Evolutionary conservation across 2,888 invertebrate genomes (phyloP).

Genomic region (Prionchulus punctatus): DNA sequence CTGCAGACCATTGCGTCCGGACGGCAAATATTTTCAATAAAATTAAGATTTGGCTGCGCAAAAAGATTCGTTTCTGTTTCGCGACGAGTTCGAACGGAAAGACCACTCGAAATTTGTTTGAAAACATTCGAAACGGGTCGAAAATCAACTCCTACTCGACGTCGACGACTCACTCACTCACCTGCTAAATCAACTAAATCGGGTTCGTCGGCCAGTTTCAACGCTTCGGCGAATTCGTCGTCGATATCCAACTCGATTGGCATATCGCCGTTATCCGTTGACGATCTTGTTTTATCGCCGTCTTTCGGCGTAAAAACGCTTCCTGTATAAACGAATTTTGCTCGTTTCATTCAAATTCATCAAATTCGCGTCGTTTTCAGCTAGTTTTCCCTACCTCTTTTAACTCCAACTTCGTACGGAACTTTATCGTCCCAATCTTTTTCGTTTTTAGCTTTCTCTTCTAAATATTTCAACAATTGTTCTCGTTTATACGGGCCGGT

Average conservation of each 20-base stretch:
- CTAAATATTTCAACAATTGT: conserved; percentile 83
- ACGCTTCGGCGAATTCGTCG: conserved; percentile 80
- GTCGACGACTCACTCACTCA: conserved; percentile 42
- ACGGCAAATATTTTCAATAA: background rate
- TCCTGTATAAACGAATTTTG: background rate
- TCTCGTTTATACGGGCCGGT: conserved; percentile 91
- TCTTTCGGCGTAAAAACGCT: background rate
- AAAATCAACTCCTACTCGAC: no score
- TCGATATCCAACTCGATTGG: conserved; percentile 27
- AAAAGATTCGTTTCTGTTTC: no score
- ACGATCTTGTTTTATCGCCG: background rate
- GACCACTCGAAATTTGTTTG: no score
- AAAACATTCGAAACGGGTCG: no score
- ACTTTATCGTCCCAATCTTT: conserved; percentile 91
- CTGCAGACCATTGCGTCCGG: background rate
- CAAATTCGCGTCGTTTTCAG: background rate
- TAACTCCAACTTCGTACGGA: conserved; percentile 72
- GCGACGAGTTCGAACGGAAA: no score
- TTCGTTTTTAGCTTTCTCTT: conserved; percentile 92
- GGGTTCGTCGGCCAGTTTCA: conserved; percentile 70
- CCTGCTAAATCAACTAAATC: conserved; percentile 93
- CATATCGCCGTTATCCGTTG: conserved; percentile 18
- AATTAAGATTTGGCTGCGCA: conserved; percentile 10
- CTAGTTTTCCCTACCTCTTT: conserved; percentile 54
- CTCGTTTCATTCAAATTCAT: background rate